phyloP scores from a whole-genome alignment of 2,888 invertebrate genomes.

The Loripinus fragilis region DNA sequence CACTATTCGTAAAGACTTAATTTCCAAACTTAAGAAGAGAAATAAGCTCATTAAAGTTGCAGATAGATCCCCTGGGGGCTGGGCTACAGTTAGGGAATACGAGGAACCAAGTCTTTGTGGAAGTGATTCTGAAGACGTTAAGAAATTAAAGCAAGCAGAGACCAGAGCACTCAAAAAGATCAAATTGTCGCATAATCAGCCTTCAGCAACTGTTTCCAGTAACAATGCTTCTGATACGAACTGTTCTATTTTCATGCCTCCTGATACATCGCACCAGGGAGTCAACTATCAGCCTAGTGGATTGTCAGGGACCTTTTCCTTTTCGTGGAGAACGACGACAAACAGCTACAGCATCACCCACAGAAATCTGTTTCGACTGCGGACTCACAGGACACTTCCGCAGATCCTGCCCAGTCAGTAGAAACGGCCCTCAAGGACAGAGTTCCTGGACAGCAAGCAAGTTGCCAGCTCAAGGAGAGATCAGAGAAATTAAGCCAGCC shows the following conservation, averaged over 20 bases:
- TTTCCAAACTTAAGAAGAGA: not conserved
- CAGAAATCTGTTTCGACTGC: too few relatives aligned
- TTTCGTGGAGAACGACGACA: not conserved
- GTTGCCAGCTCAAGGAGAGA: too few relatives aligned
- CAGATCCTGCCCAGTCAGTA: too few relatives aligned
- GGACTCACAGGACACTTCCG: too few relatives aligned
- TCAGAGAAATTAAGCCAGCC: too few relatives aligned
- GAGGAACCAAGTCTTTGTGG: conserved; percentile 1
- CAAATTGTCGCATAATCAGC: not conserved
- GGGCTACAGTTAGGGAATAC: conserved; percentile 9
- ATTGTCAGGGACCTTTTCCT: not conserved
- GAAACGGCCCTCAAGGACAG: too few relatives aligned
- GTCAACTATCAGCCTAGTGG: not conserved
- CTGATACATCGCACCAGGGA: too few relatives aligned
- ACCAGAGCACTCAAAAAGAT: conserved; percentile 3
- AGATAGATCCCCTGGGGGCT: conserved; percentile 23
- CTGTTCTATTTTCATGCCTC: too few relatives aligned
- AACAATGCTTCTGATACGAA: not conserved
- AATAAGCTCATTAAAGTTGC: conserved; percentile 24
- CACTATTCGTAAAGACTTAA: not conserved
- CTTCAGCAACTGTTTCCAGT: not conserved
- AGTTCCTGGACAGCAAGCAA: too few relatives aligned
- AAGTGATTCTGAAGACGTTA: conserved; percentile 16
- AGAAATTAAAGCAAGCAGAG: conserved; percentile 17
- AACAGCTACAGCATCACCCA: not conserved